Base-by-base conservation (phyloP, 2,888 invertebrate genomes). In the Pimpla rufipes region DNA sequence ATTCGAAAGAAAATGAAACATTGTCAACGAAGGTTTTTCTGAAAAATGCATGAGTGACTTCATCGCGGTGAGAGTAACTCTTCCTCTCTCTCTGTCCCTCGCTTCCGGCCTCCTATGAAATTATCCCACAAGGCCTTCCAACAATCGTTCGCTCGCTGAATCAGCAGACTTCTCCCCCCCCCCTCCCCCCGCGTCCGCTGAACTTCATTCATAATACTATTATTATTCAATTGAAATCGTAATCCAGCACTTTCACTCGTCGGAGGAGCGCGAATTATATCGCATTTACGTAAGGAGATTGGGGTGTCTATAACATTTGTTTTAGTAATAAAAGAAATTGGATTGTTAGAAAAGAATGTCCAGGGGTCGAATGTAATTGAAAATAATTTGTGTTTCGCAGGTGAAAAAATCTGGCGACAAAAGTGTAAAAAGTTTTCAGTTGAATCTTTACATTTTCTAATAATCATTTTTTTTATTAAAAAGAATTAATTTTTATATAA, bases 41-140 rank as follows among this genome's bases (percentile, higher is more conserved):
- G 52, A 52, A 79, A 79, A 11, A 52, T 11, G 18, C 45, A 2
- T 21, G 80, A 64, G 42, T 75, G 68, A 68, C 68, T 42, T 67
- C 50, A 74, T 42, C 68, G 29, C 29, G 62, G 74, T 75, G 80
- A 80, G 80, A 80, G 80, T 68, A 62, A n/a, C n/a, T n/a, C n/a
- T n/a, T n/a, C n/a, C 47, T 47, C 29, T 66, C 57, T 64, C 62
- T 52, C 68, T 68, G 68, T 75, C 74, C 62, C 74, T 52, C 68
- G 45, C 62, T 75, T 80, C 80, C 80, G 80, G 68, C 68, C 80
- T 40, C 40, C 74, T 75, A 80, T 80, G 68, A 80, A 80, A 80
- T 80, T 80, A 80, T 80, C 75, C 68, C 80, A 80, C 75, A 80
- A 80, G 80, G 80, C 80, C 74, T 68, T 62, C 64, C 29, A 75